Evolutionary conservation across 35 echinoderm and acorn worm genomes (phyloP).

Genomic region (Lytechinus variegatus): DNA sequence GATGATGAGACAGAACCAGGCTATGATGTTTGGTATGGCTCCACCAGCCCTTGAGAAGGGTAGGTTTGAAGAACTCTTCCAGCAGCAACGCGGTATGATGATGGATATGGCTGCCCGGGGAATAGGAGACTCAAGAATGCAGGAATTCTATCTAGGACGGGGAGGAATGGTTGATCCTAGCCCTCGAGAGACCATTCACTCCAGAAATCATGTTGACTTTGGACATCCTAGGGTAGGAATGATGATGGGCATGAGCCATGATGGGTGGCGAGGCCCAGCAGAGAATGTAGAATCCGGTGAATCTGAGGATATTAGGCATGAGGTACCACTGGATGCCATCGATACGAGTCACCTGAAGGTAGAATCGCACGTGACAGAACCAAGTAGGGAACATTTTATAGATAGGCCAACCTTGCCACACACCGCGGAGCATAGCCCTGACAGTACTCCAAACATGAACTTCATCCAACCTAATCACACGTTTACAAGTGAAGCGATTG

Average conservation of each 20-base stretch:
- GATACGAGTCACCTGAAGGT: constrained; percentile 10
- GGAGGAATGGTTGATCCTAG: constrained; percentile 22
- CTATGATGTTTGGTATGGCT: constrained; percentile 52
- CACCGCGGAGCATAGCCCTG: not conserved
- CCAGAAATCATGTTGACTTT: not conserved
- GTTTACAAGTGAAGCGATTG: not conserved
- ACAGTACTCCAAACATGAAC: constrained; percentile 33
- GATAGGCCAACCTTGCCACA: constrained; percentile 40
- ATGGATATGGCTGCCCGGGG: constrained; percentile 38
- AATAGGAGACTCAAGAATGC: constrained; percentile 32
- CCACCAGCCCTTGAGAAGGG: constrained; percentile 30
- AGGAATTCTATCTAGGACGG: constrained; percentile 34
- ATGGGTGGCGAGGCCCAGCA: not conserved
- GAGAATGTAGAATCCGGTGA: not conserved
- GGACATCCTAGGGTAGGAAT: constrained; percentile 22
- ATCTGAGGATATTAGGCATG: constrained; percentile 5
- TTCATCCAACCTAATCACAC: constrained; percentile 40
- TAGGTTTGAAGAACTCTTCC: constrained; percentile 38
- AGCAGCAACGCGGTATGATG: constrained; percentile 44
- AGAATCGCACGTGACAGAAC: constrained; percentile 2
- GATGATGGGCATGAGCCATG: constrained; percentile 47
- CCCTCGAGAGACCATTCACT: not conserved
- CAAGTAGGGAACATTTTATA: constrained; percentile 32
- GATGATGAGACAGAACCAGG: constrained; percentile 47
- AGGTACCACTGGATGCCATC: not conserved